Conservation (phyloP, 2,797 vertebrate species). For the Sebastes variabilis region DNA sequence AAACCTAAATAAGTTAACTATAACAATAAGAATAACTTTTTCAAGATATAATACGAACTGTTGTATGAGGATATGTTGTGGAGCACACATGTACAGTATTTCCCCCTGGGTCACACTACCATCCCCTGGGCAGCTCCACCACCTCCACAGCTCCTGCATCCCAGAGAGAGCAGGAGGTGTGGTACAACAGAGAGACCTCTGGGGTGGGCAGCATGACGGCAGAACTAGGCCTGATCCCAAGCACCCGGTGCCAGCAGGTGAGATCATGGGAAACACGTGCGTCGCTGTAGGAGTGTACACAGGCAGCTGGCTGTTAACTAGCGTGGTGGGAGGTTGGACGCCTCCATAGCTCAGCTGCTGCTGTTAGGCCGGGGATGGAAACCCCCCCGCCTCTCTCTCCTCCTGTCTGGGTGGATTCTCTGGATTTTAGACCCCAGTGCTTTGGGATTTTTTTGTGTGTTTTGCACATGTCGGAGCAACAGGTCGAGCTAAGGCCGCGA, state of each 20-base stretch:
- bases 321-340: constrained; percentile 55
- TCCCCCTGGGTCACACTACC: background rate
- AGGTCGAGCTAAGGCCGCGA: background rate
- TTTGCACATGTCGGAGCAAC: background rate
- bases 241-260: constrained; percentile 71
- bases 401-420: constrained; percentile 9
- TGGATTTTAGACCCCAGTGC: background rate
- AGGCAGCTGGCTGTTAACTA: constrained; percentile 75
- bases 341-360: constrained; percentile 57
- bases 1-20: too few relatives aligned
- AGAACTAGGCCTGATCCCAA: constrained; percentile 41
- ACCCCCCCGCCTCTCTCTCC: constrained; percentile 23
- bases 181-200: constrained; percentile 32
- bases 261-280: constrained; percentile 79
- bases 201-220: constrained; percentile 57
- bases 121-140: background rate
- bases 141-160: constrained; percentile 1
- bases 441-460: background rate
- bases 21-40: too few relatives aligned
- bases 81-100: background rate
- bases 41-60: too few relatives aligned
- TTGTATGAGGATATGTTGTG: too few relatives aligned
- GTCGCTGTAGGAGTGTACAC: constrained; percentile 21
- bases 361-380: constrained; percentile 17
- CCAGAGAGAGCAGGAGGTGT: constrained; percentile 9